Base-by-base conservation (phyloP, 2,888 invertebrate species). In the Diarsia mendica region DNA sequence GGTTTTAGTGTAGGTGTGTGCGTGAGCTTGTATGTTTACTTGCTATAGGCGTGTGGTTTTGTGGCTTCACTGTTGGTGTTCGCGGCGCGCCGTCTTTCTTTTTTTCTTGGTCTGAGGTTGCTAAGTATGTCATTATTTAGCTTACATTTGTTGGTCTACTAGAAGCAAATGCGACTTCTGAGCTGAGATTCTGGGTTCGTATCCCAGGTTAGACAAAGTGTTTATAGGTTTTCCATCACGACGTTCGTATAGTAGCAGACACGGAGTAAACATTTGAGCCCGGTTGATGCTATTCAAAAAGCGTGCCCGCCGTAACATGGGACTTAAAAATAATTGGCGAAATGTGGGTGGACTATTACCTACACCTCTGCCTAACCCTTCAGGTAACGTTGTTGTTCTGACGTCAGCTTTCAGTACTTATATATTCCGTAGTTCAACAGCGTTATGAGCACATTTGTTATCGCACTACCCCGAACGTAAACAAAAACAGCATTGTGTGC, bases 401-500 rank as follows among this genome's bases (percentile, higher is more conserved):
- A 2, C 46, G 69, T 2, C 2, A 63, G 61, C 18, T 28, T 79
- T 77, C 72, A 53, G 71, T 44, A 23, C 1, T 10, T 13, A 70
- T 15, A n/a, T 79, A 79, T 44, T 71, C 28, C 49, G 15, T 49
- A 49, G 9, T 71, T 33, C 6, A 28, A 48, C 15, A n/a, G 39
- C 18, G 18, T 44, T 18, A 28, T 44, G 53, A 63, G n/a, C 33
- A 8, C 71, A 67, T 49, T 63, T 55, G 67, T 60, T 67, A 69
- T 67, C 51, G 64, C n/a, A 55, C 49, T 66, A 60, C 80, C 58
- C 46, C 8, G 23, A 75, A 55, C 23, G 49, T 76, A 81, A 75
- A 81, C 68, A 79, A 74, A 74, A 68, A 49, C 79, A 51, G n/a
- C 66, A 23, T 46, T 53, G 58, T 48, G 60, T 60, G 39, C 23